Percentiles rank a stretch among this genome's conserved stretches.
These are phyloP conservation scores for Numenius phaeopus DNA, from an alignment of 2,797 vertebrate genomes.

Conservation along the genomic window DNA sequence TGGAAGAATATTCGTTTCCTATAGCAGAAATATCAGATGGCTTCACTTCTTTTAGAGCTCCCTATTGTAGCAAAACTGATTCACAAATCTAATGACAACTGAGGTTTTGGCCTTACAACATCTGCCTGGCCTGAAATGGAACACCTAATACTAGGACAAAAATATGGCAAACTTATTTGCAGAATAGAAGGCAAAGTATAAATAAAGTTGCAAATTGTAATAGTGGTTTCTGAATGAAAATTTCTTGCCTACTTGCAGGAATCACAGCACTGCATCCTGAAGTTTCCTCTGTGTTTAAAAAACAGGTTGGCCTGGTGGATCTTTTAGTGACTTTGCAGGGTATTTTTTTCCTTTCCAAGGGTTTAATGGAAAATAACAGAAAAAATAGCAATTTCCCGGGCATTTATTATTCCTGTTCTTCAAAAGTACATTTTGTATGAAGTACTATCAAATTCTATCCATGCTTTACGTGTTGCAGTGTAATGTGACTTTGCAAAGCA, in stretches of 20 bases:
- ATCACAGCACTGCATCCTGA: background rate
- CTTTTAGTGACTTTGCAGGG: background rate
- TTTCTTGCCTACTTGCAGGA: background rate
- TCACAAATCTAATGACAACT: background rate
- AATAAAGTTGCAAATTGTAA: background rate
- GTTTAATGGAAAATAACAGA: background rate
- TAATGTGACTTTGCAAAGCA: background rate
- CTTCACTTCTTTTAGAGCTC: slow-evolving; percentile 2
- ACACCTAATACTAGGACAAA: background rate
- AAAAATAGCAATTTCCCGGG: background rate
- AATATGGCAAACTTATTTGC: background rate
- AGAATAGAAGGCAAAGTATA: background rate
- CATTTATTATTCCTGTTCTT: background rate
- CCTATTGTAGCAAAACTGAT: background rate
- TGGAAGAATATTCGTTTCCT: background rate
- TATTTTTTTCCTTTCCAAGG: background rate
- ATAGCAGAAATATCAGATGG: background rate
- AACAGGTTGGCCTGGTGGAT: background rate
- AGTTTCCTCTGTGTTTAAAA: background rate
- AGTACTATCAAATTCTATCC: background rate
- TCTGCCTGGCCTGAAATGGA: background rate
- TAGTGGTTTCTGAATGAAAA: background rate
- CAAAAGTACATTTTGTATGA: slow-evolving; percentile 8
- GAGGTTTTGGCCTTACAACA: background rate
- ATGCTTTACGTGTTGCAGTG: background rate